Base-by-base conservation (phyloP, 30 jellyfish, hydroid and myxozoan genomes). In the Rhopilema esculentum region DNA sequence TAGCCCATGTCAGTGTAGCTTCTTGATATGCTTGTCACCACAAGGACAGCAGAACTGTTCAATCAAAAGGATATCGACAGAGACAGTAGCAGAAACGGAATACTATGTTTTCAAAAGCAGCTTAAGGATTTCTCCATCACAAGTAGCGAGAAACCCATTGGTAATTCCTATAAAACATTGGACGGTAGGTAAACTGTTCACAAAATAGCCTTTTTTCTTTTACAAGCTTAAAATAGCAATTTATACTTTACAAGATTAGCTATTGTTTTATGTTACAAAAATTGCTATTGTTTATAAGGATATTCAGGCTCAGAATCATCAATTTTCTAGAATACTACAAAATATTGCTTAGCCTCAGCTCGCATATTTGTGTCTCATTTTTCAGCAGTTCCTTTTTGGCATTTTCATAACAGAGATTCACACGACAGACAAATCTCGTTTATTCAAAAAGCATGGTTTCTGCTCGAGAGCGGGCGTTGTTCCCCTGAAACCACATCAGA, bases 11-110 rank as follows among this genome's bases (percentile, higher is more conserved):
- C 80, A 65, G 30, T 80, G 67, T 22, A 29, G 33, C 66, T 80
- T 80, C 81, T 62, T 9, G 25, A 1, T 80, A 32, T 80, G 89
- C 32, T 26, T 80, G 29, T 64, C 89, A 12, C 28, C 18, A 23
- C 7, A 49, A 15, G 27, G 61, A 8, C 49, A 25, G 62, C 20
- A 80, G 7, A 31, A 80, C 23, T 80, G 89, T 30, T 17, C 81
- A 32, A 50, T 80, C 23, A 9, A 12, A 22, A 64, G 75, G 23
- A 66, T 80, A 18, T 51, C 68, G 65, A 80, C 89, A 15, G 70
- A 19, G 7, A 66, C 51, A 1, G 49, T 33, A 8, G 51, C 69
- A 20, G 51, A 18, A 22, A 8, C 31, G 17, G 84, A 73, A 20
- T 73, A 31, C 33, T 33, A 73, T 18, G 20, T 73, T 16, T 73